Evolutionary conservation across 2,113 vertebrate genomes (phyloP), one percentile per base, ranked within the genome.

Genomic region (Dicaeum eximium): DNA sequence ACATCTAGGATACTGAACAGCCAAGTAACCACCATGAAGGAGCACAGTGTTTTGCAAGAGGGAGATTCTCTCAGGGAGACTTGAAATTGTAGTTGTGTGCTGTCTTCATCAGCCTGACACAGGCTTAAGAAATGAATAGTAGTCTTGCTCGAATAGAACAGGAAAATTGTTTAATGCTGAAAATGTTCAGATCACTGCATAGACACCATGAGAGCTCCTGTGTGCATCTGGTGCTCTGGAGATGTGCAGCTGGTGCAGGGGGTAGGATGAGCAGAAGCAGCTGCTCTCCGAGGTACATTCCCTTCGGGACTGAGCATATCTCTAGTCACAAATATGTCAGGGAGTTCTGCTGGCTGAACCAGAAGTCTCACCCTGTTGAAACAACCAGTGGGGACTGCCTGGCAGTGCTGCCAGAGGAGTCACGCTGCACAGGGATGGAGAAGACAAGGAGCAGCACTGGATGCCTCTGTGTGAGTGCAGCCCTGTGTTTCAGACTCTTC

Each of bases 161-260:
- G 37, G 37, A 44, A 44, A 77, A 77, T 21, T 7, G 3, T 48
- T 93, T 54, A 61, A 54, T 13, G 31, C 13, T 60, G 50, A 37
- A 69, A 77, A 42, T 33, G 31, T 84, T 81, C 80, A 92, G 61
- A 47, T 40, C 16, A 21, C 38, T 40, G 47, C 5, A 1, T 44
- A 86, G 72, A 80, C 88, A 95, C 73, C 25, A 7, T 75, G 81
- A 90, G 77, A 90, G 28, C 35, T 83, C 48, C 65, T 56, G n/a
- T 18, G 48, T 61, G 44, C 17, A 24, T 70, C 87, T 96, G 95
- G 93, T 97, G 82, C 81, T 92, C 84, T 3, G 6, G 91, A 93
- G 95, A 83, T 71, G 58, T 86, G 86, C 94, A 95, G 91, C 94
- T 97, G 93, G 95, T 93, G 69, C 82, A 95, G 64, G 79, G 86